phyloP scores from a whole-genome alignment of 2,888 invertebrate genomes.

The Drosophila multiciliata region DNA sequence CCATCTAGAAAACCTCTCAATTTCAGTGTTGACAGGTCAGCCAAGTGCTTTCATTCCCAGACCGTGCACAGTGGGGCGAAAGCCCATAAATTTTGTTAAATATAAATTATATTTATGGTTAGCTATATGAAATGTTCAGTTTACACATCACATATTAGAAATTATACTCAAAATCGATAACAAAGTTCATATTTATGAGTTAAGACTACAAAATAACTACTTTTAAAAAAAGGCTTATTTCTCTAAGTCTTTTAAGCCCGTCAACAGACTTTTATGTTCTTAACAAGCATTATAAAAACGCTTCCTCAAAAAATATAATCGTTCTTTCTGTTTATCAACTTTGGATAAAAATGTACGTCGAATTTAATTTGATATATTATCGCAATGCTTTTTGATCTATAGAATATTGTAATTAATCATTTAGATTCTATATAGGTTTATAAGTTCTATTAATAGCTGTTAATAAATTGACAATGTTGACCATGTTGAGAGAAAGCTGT shows the following conservation, averaged over 20 bases:
- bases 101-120: background rate
- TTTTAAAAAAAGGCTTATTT: background rate
- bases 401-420: background rate
- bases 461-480: background rate
- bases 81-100: background rate
- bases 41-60: conserved; percentile 58
- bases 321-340: background rate
- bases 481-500: background rate
- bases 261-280: background rate
- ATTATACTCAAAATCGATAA: background rate
- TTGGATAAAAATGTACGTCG: background rate
- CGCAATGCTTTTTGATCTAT: background rate
- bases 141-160: background rate
- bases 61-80: conserved; percentile 38
- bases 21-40: conserved; percentile 39
- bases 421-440: no score
- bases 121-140: background rate
- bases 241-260: background rate
- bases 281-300: background rate
- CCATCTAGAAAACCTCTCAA: conserved; percentile 40
- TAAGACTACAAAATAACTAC: background rate
- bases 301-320: background rate
- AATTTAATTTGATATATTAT: background rate
- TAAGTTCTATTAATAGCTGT: background rate
- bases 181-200: background rate